Conservation (phyloP, 1,140 invertebrate species). For the Anagrus nilaparvatae region DNA sequence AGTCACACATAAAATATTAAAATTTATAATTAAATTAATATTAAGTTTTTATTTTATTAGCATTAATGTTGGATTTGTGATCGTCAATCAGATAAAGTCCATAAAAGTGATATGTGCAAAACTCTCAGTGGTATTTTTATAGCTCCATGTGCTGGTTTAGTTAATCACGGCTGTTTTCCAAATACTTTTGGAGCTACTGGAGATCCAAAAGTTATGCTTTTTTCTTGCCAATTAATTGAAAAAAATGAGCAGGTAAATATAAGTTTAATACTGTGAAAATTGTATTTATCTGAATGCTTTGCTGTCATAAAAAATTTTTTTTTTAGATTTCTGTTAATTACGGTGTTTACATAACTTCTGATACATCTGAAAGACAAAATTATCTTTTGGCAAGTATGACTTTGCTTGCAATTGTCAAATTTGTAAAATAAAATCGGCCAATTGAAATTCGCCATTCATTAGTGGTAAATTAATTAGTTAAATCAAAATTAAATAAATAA, state of each 20-base stretch:
- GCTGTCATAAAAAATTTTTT: conserved; percentile 5
- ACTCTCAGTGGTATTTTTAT: conserved; percentile 2
- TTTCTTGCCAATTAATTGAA: conserved; percentile 1
- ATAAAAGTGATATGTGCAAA: background rate
- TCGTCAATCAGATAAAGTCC: no score
- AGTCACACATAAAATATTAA: background rate
- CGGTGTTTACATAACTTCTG: no score
- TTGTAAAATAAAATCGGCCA: conserved; percentile 6
- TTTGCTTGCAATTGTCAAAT: conserved; percentile 2
- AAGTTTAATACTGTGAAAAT: background rate
- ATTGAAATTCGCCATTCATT: no score
- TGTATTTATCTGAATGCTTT: no score
- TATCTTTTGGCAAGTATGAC: background rate
- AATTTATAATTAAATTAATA: no score
- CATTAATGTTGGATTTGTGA: no score
- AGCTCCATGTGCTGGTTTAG: conserved; percentile 5
- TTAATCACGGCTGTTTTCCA: conserved; percentile 5
- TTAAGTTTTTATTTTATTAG: no score
- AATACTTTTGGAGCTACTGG: background rate
- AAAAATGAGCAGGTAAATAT: conserved; percentile 1
- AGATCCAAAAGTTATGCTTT: conserved; percentile 3
- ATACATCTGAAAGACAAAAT: background rate
- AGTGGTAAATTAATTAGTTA: no score
- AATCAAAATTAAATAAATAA: no score
- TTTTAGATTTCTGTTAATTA: no score